phyloP scores from a whole-genome alignment of 2,888 invertebrate genomes.

The Calameuta pallipes region DNA sequence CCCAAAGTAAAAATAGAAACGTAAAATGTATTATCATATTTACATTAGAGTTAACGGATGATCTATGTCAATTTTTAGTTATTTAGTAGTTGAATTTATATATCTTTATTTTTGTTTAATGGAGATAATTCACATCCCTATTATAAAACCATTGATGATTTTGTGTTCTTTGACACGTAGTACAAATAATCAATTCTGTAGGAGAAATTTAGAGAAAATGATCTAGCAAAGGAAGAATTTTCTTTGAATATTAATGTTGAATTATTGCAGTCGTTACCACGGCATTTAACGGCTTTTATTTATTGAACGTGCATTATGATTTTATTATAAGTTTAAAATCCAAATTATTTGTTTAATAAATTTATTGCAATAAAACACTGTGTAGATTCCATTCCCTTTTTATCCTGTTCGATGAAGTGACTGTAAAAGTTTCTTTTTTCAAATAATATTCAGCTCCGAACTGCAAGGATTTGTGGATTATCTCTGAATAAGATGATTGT shows the following conservation, averaged over 20 bases:
- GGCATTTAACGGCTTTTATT: neutral
- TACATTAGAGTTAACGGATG: neutral
- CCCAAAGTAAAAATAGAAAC: conserved; percentile 6
- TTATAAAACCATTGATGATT: neutral
- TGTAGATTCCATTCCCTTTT: neutral
- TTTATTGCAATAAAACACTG: neutral
- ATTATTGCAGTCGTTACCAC: neutral
- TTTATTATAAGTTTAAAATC: neutral
- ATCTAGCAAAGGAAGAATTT: neutral
- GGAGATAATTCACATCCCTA: neutral
- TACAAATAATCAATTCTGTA: neutral
- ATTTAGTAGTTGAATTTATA: neutral
- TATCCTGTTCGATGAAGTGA: neutral
- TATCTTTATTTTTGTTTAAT: neutral
- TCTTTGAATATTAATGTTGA: neutral
- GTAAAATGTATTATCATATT: neutral
- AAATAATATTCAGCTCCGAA: neutral
- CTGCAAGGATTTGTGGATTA: neutral
- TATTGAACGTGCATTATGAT: neutral
- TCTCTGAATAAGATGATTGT: neutral
- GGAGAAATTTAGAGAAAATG: neutral
- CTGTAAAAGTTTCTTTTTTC: neutral
- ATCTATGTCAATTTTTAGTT: neutral
- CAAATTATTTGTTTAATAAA: neutral
- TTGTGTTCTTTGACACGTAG: neutral